Evolutionary conservation across 1,140 invertebrate genomes (phyloP).

Genomic region (Goniozus legneri): DNA sequence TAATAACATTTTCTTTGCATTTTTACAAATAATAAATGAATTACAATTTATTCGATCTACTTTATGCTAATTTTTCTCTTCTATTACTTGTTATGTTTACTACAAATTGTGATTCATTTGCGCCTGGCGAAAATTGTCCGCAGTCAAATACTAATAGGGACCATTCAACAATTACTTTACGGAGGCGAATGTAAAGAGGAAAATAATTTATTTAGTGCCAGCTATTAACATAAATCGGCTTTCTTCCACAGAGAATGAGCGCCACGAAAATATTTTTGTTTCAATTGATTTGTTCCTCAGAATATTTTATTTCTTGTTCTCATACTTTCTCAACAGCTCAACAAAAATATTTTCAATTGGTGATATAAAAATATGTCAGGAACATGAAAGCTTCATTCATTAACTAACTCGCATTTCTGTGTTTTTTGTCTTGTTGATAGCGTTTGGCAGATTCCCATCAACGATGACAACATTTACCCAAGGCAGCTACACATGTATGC

Average conservation of each 20-base stretch:
- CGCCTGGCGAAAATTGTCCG: background rate
- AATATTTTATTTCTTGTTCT: too few species aligned
- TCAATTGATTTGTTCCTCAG: background rate
- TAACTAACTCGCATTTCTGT: conserved; percentile 42
- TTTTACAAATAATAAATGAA: too few species aligned
- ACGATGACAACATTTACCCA: conserved; percentile 78
- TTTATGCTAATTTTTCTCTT: too few species aligned
- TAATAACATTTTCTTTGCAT: too few species aligned
- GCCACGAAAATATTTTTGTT: conserved; percentile 4
- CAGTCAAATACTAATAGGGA: conserved; percentile 18
- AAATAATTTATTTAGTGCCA: conserved; percentile 30
- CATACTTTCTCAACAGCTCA: too few species aligned
- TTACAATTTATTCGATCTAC: too few species aligned
- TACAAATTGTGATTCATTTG: background rate
- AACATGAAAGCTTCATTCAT: conserved; percentile 23
- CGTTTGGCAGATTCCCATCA: conserved; percentile 77
- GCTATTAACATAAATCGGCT: conserved; percentile 38
- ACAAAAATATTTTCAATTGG: too few species aligned
- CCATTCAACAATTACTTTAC: conserved; percentile 32
- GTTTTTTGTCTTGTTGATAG: conserved; percentile 64
- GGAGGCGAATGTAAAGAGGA: conserved; percentile 31
- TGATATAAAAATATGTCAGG: conserved; percentile 31
- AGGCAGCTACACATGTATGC: conserved; percentile 88
- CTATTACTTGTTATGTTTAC: too few species aligned
- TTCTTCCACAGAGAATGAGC: conserved; percentile 32